phyloP scores from a whole-genome alignment of 2,113 vertebrate species.

The Planiliza haematocheilus region DNA sequence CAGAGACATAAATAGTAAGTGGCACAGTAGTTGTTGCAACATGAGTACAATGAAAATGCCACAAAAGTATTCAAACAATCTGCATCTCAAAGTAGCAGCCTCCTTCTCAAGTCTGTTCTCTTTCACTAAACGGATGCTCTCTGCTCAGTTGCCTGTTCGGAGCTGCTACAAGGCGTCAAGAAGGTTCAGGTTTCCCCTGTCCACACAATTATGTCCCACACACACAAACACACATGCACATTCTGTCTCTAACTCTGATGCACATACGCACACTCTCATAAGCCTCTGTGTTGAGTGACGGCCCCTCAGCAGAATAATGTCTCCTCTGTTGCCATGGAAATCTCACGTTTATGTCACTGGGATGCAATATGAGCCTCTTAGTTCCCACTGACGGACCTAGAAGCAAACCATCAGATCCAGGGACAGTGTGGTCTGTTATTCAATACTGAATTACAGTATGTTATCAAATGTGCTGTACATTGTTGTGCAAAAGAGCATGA shows the following conservation, averaged over 20 bases:
- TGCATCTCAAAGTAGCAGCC: not conserved
- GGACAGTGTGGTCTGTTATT: no score
- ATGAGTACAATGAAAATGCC: no score
- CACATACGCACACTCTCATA: slow-evolving; percentile 62
- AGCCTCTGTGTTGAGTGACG: slow-evolving; percentile 70
- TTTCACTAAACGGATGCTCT: slow-evolving; percentile 9
- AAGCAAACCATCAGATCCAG: not conserved
- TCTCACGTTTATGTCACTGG: slow-evolving; percentile 49
- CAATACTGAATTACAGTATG: not conserved
- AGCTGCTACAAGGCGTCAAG: slow-evolving; percentile 49
- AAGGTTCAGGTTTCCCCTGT: slow-evolving; percentile 70
- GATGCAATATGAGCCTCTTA: slow-evolving; percentile 58
- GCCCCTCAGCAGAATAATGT: slow-evolving; percentile 59
- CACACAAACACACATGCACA: slow-evolving; percentile 55
- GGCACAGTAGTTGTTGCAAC: no score
- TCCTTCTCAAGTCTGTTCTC: not conserved
- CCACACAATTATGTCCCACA: slow-evolving; percentile 50
- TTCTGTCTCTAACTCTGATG: slow-evolving; percentile 40
- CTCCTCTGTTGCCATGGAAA: slow-evolving; percentile 69
- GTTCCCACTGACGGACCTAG: slow-evolving; percentile 31
- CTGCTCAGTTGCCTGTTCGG: slow-evolving; percentile 18
- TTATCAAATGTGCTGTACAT: not conserved
- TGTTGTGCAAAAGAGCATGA: no score
- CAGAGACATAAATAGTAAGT: no score
- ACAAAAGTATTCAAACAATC: no score